Evolutionary conservation across 2,797 vertebrate genomes (phyloP).

Genomic region (Zalophus californianus): DNA sequence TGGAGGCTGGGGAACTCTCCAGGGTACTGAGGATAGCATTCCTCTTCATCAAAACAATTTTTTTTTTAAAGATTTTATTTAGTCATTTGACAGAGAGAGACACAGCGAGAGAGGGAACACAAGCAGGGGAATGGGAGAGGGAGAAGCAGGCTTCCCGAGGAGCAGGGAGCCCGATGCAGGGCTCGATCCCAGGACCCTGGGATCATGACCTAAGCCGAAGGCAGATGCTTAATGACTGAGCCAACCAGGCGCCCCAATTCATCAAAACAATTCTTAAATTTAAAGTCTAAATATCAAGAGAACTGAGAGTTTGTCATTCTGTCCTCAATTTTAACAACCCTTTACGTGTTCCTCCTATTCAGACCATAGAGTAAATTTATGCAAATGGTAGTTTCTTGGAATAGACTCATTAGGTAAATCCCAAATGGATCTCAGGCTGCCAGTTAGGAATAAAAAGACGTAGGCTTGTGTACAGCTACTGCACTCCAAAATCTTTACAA

Average conservation of each 20-base stretch:
- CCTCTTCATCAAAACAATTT: background rate
- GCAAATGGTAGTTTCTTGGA: conserved; percentile 3
- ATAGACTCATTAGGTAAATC: conserved; percentile 3
- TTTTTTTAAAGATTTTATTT: too few relatives aligned
- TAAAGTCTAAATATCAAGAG: background rate
- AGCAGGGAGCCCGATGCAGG: too few relatives aligned
- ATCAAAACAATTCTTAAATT: background rate
- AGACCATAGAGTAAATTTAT: background rate
- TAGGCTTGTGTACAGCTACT: conserved; percentile 37
- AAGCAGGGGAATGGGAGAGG: too few relatives aligned
- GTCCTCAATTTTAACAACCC: background rate
- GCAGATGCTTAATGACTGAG: too few relatives aligned
- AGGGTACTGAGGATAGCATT: background rate
- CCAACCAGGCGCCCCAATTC: too few relatives aligned
- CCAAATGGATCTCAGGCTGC: conserved; percentile 23
- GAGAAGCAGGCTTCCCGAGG: too few relatives aligned
- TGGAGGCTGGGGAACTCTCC: background rate
- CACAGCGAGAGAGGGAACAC: too few relatives aligned
- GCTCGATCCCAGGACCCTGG: too few relatives aligned
- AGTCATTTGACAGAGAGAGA: too few relatives aligned
- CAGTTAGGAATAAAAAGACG: conserved; percentile 62
- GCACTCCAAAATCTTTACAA: conserved; percentile 54
- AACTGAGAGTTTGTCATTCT: background rate
- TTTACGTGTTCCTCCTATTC: background rate
- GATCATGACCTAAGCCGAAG: too few relatives aligned